Evolutionary conservation across 2,113 vertebrate genomes (phyloP).

Genomic region (Seriola aureovittata): DNA sequence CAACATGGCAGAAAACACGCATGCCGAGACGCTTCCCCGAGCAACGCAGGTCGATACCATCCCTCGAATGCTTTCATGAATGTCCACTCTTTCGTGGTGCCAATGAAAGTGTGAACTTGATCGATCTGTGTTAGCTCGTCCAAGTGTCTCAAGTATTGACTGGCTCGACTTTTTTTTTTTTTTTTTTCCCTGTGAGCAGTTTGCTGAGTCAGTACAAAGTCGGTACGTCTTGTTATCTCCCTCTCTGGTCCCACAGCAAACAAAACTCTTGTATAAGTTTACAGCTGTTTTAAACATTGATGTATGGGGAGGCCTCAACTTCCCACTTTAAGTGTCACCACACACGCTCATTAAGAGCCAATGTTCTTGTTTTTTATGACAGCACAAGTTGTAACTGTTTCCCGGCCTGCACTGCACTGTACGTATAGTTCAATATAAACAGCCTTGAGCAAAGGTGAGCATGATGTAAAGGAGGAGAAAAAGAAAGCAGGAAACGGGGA

Average conservation of each 20-base stretch:
- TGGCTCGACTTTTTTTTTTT: constrained; percentile 10
- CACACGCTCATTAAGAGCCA: constrained; percentile 60
- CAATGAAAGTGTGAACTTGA: constrained; percentile 40
- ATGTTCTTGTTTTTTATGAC: constrained; percentile 54
- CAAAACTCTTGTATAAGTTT: constrained; percentile 56
- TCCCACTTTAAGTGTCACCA: constrained; percentile 22
- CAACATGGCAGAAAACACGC: neutral
- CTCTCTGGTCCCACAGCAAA: constrained; percentile 39
- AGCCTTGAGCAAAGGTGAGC: constrained; percentile 19
- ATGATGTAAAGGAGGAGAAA: neutral
- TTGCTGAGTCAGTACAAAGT: constrained; percentile 40
- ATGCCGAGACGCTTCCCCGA: no score
- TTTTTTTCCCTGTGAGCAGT: neutral
- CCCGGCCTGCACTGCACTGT: neutral
- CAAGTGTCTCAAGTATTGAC: constrained; percentile 42
- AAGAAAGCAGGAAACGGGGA: neutral
- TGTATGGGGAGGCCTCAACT: constrained; percentile 17
- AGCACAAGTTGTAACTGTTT: constrained; percentile 16
- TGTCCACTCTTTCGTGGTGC: constrained; percentile 16
- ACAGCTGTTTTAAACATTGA: constrained; percentile 64
- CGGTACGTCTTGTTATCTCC: constrained; percentile 35
- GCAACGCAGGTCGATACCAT: no score
- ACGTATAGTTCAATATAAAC: constrained; percentile 17
- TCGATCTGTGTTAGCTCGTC: constrained; percentile 35
- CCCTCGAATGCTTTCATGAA: neutral